A percentile compares a stretch with the other conserved stretches of the same genome.
Evolutionary conservation across 2,797 vertebrate species (phyloP).

Genomic region (Hybognathus amarus): DNA sequence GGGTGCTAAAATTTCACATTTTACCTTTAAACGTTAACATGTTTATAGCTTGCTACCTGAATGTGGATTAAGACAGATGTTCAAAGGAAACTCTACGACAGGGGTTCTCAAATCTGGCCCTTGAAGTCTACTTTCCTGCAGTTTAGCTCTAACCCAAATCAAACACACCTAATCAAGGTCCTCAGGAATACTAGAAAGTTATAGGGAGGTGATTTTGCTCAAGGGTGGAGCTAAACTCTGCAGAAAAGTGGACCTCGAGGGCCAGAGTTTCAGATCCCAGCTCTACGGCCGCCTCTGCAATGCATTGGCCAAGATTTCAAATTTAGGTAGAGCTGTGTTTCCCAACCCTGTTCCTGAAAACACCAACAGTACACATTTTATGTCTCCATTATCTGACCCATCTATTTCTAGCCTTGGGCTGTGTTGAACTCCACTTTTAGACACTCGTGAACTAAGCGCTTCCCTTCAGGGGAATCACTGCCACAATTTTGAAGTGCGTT

Average conservation of each 20-base stretch:
- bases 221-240: not conserved
- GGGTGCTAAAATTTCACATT: not conserved
- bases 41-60: slow-evolving; percentile 1
- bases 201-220: not conserved
- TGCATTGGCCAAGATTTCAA: not conserved
- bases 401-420: not conserved
- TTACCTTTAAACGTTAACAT: slow-evolving; percentile 10
- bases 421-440: not conserved
- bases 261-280: not conserved
- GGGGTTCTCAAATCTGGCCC: not conserved
- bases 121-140: not conserved
- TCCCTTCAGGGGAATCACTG: not conserved
- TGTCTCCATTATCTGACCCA: not conserved
- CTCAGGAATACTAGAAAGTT: not conserved
- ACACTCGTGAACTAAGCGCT: not conserved
- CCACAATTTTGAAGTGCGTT: not conserved
- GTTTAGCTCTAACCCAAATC: not conserved
- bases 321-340: slow-evolving; percentile 3
- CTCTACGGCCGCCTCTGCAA: not conserved
- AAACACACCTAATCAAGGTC: not conserved
- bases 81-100: not conserved
- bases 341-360: not conserved
- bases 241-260: not conserved
- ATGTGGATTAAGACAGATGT: not conserved
- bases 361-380: not conserved